phyloP scores from a whole-genome alignment of 2,888 invertebrate genomes.

The Pristionchus arcanus region DNA sequence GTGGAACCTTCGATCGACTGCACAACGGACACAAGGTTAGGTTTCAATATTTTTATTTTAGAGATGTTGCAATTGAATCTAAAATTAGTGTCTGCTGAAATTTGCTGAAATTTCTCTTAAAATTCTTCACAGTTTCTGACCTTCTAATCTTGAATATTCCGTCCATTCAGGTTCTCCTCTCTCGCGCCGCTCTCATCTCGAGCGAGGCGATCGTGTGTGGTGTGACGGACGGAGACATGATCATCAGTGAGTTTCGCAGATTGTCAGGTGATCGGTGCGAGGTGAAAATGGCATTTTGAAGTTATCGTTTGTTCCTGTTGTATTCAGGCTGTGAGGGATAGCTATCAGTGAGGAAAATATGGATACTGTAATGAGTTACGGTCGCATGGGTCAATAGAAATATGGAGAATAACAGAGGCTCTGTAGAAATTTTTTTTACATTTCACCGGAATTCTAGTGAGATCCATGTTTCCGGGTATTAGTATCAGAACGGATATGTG shows the following conservation, averaged over 20 bases:
- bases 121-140: too few species aligned
- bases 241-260: conserved; percentile 84
- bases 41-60: neutral
- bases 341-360: neutral
- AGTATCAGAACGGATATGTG: neutral
- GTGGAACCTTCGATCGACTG: conserved; percentile 96
- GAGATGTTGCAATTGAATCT: too few species aligned
- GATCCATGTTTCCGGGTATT: neutral
- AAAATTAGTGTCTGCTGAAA: too few species aligned
- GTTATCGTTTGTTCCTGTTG: neutral
- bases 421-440: too few species aligned
- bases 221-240: conserved; percentile 92
- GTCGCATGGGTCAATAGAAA: too few species aligned
- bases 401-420: too few species aligned
- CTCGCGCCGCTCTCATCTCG: conserved; percentile 89
- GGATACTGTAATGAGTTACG: neutral
- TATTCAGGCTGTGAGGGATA: neutral
- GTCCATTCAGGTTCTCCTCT: conserved; percentile 83
- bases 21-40: conserved; percentile 95
- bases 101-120: too few species aligned
- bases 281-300: too few species aligned
- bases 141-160: neutral
- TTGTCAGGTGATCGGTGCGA: too few species aligned
- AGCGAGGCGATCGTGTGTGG: conserved; percentile 91
- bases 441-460: neutral